Base-by-base conservation (phyloP, 2,888 invertebrate species). In the Xestia ashworthii region DNA sequence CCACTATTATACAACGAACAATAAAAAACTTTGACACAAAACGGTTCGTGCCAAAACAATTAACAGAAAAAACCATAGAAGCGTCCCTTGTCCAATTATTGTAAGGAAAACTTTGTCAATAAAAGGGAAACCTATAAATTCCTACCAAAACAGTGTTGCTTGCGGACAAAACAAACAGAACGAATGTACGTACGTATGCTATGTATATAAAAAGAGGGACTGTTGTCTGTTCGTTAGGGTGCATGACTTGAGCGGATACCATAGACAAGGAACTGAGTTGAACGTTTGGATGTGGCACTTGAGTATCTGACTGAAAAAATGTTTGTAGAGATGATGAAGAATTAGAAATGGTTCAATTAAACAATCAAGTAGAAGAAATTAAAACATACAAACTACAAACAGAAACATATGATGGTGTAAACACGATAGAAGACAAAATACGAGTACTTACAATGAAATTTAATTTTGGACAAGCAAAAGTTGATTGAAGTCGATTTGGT, bases 201-300 rank as follows among this genome's bases (percentile, higher is more conserved):
- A 79, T 88, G 89, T 91, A 89, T 90, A 93, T 83, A 83, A 83
- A 91, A 92, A 92, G 91, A 89, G 90, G 88, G 86, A 86, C 86
- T 84, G 88, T 84, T 87, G 87, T 89, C 88, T 85, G 93, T 96
- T 96, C 96, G 95, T 96, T 96, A 96, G 95, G 94, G 94, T 91
- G 94, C 95, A 95, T 96, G 96, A 96, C 96, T 96, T 94, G 95
- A 93, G 93, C 93, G 92, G 94, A 93, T 94, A 92, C 93, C 91
- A 91, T 91, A 88, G 84, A 81, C 91, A 55, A 67, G 81, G 87
- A 90, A 83, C 81, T 84, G 71, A 68, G 71, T 74, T 73, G n/a
- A 55, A 74, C 64, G 44, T 44, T 74, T 83, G 92, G 94, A 94
- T 91, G 87, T 73, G 94, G 91, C 78, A 91, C 87, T 62, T 78